Evolutionary conservation across 53 echinoderm and acorn worm species (phyloP).

Genomic region (Crossaster papposus): DNA sequence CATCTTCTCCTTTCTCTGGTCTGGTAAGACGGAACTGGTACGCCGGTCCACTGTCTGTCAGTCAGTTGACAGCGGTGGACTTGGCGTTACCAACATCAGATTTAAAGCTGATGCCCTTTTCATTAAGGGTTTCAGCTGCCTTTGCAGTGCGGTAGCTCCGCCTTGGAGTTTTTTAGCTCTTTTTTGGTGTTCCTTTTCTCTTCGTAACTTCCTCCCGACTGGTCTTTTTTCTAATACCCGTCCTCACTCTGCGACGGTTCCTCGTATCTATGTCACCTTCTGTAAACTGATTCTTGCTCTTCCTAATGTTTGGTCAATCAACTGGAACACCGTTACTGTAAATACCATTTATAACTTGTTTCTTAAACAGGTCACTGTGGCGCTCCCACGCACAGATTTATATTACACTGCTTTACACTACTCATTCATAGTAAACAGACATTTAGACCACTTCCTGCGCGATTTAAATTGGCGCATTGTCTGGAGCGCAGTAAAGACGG

Average conservation of each 20-base stretch:
- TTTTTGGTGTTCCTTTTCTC: conserved; percentile 19
- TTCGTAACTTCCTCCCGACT: neutral
- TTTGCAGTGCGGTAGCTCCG: neutral
- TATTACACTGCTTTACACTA: neutral
- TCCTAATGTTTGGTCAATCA: neutral
- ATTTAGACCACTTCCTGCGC: neutral
- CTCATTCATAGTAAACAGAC: neutral
- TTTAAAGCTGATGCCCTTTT: conserved; percentile 4
- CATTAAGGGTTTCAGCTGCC: neutral
- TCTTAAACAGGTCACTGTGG: neutral
- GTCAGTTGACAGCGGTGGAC: neutral
- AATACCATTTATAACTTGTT: neutral
- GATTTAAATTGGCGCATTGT: conserved; percentile 18
- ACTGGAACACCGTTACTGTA: neutral
- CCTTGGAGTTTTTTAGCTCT: conserved; percentile 21
- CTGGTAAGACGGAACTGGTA: conserved; percentile 33
- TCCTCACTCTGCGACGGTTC: neutral
- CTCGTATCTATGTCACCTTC: neutral
- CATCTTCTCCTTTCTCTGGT: conserved; percentile 39
- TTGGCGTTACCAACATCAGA: neutral
- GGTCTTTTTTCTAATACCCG: neutral
- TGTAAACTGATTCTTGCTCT: neutral
- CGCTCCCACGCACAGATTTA: neutral
- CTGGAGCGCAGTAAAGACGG: neutral
- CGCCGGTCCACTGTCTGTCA: neutral